Evolutionary conservation across 2,888 invertebrate species (phyloP).

Genomic region (Ochlodes sylvanus): DNA sequence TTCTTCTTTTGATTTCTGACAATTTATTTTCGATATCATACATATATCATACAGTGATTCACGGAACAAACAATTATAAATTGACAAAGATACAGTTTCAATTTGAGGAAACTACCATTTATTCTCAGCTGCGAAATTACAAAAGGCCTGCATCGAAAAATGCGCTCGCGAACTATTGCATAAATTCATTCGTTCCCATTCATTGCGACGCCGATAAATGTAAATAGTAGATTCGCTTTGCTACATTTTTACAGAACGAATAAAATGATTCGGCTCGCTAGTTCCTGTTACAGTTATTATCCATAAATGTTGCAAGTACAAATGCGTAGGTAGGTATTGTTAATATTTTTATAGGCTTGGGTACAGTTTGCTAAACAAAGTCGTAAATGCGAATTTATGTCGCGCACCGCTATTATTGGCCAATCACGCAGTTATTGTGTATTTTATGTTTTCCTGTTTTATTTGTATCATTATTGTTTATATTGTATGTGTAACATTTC

Average conservation of each 20-base stretch:
- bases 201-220: conserved; percentile 33
- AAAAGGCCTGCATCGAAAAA: conserved; percentile 25
- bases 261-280: conserved; percentile 18
- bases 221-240: conserved; percentile 28
- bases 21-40: conserved; percentile 1
- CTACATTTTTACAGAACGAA: conserved; percentile 26
- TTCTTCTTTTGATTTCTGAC: too few species aligned
- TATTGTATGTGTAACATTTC: too few species aligned
- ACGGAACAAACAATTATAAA: neutral
- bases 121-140: conserved; percentile 26
- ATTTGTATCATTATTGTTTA: neutral
- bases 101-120: conserved; percentile 22
- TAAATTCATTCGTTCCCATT: conserved; percentile 33
- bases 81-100: neutral
- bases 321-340: neutral
- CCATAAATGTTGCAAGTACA: conserved; percentile 4
- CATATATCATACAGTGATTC: neutral
- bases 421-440: conserved; percentile 9
- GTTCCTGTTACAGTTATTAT: conserved; percentile 21
- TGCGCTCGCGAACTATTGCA: conserved; percentile 18
- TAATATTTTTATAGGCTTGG: conserved; percentile 39
- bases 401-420: conserved; percentile 21
- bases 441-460: neutral
- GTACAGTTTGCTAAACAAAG: conserved; percentile 50
- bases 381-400: conserved; percentile 37